Evolutionary conservation across 2,888 invertebrate species (phyloP).

Genomic region (Sinotaia quadrata): DNA sequence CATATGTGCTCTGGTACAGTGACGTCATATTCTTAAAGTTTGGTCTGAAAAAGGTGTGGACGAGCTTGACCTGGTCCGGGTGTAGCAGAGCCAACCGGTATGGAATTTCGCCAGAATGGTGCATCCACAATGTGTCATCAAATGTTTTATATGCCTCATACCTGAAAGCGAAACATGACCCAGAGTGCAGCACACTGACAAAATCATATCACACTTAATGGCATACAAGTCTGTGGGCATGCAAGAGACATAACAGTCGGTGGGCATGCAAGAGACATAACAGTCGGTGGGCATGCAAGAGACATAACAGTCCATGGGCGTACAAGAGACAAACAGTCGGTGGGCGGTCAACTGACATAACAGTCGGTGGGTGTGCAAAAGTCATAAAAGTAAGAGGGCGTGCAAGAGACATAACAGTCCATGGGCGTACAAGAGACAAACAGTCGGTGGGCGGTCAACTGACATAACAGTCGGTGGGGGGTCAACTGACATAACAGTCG

Average conservation of each 20-base stretch:
- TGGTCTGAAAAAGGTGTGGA: neutral
- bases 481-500: neutral
- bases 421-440: too few species aligned
- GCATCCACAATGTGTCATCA: slow-evolving; percentile 1
- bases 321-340: too few species aligned
- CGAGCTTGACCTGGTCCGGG: neutral
- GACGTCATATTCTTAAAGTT: neutral
- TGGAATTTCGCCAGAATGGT: neutral
- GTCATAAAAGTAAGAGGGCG: too few species aligned
- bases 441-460: too few species aligned
- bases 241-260: neutral
- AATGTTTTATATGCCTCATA: neutral
- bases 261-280: too few species aligned
- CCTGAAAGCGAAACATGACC: neutral
- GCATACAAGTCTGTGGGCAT: neutral
- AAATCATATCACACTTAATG: neutral
- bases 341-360: too few species aligned
- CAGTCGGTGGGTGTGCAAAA: too few species aligned
- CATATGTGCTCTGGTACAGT: neutral
- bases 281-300: too few species aligned
- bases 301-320: too few species aligned
- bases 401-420: too few species aligned
- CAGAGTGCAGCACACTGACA: neutral
- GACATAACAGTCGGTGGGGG: too few species aligned
- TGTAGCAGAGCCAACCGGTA: neutral